These are phyloP conservation scores for Sebastolobus altivelis DNA, from an alignment of 2,797 vertebrate genomes.

Conservation along the genomic window DNA sequence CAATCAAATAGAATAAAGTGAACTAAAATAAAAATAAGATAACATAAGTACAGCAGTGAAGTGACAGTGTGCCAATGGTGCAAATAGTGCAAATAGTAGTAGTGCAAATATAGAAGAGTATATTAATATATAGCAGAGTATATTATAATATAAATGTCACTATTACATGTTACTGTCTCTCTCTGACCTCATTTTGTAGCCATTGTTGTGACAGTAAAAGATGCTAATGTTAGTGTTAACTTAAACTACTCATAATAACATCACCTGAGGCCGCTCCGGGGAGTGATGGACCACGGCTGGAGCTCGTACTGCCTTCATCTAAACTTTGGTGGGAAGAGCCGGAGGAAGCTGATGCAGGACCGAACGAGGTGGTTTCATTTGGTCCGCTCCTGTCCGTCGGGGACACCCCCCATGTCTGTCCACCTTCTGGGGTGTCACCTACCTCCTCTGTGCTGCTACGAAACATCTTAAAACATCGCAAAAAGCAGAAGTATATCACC, in stretches of 20 bases:
- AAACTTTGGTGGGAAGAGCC: slow-evolving; percentile 42
- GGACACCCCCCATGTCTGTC: slow-evolving; percentile 25
- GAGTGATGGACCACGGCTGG: slow-evolving; percentile 20
- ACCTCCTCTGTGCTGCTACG: slow-evolving; percentile 83
- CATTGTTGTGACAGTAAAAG: background rate
- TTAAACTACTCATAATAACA: background rate
- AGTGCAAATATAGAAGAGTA: too few relatives aligned
- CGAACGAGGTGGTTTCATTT: slow-evolving; percentile 33
- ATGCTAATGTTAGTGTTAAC: background rate
- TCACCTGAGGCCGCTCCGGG: slow-evolving; percentile 59
- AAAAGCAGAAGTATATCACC: fast-evolving
- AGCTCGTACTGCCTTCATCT: slow-evolving; percentile 41
- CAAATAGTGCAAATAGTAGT: too few relatives aligned
- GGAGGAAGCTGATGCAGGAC: slow-evolving; percentile 56
- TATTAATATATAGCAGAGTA: too few relatives aligned
- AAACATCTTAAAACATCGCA: slow-evolving; percentile 66
- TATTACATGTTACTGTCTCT: background rate
- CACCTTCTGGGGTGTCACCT: slow-evolving; percentile 49
- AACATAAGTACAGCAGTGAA: too few relatives aligned
- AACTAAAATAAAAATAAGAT: too few relatives aligned
- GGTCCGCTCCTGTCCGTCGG: slow-evolving; percentile 18
- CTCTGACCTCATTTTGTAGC: background rate
- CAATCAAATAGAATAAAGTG: too few relatives aligned
- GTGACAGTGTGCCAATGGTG: too few relatives aligned
- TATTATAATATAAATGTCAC: background rate